Conservation (phyloP, 2,888 invertebrate species). For the Drosophila peninsularis region DNA sequence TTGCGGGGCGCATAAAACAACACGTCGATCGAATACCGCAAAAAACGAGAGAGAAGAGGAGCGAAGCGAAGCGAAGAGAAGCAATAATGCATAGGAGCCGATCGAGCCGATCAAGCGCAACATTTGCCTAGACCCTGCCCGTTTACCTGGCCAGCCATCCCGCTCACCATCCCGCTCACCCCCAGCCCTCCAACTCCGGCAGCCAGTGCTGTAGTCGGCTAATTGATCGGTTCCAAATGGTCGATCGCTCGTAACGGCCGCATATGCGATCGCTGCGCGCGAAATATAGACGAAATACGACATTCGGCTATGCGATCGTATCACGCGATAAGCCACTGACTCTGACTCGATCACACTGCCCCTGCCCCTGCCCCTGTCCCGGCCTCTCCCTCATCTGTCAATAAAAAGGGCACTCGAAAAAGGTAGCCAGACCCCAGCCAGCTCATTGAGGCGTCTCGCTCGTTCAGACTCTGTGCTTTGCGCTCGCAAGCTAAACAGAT, state of each 20-base stretch:
- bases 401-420: conserved; percentile 39
- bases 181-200: neutral
- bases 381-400: conserved; percentile 1
- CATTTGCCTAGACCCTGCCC: conserved; percentile 48
- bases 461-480: conserved; percentile 29
- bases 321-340: conserved; percentile 81
- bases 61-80: neutral
- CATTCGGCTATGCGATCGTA: conserved; percentile 82
- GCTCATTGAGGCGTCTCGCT: conserved; percentile 63
- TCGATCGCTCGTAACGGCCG: conserved; percentile 81
- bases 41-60: conserved; percentile 11
- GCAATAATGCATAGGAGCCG: conserved; percentile 12
- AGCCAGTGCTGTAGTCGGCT: conserved; percentile 68
- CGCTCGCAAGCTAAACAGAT: conserved; percentile 30
- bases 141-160: conserved; percentile 12
- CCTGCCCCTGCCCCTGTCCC: neutral
- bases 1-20: conserved; percentile 49
- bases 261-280: conserved; percentile 53
- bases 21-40: conserved; percentile 52
- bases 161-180: neutral
- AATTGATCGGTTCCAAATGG: conserved; percentile 85
- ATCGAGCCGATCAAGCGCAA: conserved; percentile 53
- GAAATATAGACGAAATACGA: conserved; percentile 71
- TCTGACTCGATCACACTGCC: conserved; percentile 17
- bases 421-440: conserved; percentile 32